Base-by-base conservation (phyloP, 2,888 invertebrate species). In the Coelogynopora nodosa region DNA sequence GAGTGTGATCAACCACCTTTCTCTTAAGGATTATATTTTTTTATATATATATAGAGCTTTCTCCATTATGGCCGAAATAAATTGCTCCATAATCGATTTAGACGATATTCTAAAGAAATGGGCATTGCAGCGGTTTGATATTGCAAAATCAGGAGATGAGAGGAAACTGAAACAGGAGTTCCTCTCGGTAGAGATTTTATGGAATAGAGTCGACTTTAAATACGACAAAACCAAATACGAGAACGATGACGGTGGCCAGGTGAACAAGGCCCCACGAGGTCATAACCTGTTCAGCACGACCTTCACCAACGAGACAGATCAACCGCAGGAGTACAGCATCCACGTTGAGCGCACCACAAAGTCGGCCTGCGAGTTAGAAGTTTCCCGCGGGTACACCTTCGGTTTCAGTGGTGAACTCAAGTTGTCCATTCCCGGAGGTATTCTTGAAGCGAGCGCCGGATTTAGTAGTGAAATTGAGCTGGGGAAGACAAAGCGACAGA, bases 381-480 rank as follows among this genome's bases (percentile, higher is more conserved):
- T 49, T 18, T 49, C 49, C 18, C 49, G 49, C 5, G 49, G 49
- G 5, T 49, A 49, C 49, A 49, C 49, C 49, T 49, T 10, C 49
- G 49, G 49, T 18, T 10, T 49, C 49, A 18, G 18, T 5, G 18
- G 5, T 18, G 49, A 49, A 18, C 49, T 49, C 49, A 49, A 49
- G 49, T 49, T 49, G 49, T 91, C 91, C 88, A 90, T 91, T 30
- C 92, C 92, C 0, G 90, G 91, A 74, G 92, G 92, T 88, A 90
- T 92, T 67, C 89, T 92, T 2, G 91, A 92, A 89, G 88, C 91
- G 84, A 91, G 91, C 87, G 91, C 91, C 30, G 91, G 91, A 0
- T 92, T 91, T 89, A 90, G 90, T 82, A 90, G 91, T 86, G 92
- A 92, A 88, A 89, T 90, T 88, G 90, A 90, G 74, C 90, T 92